Conservation (phyloP, 2,113 vertebrate genomes). For the Vireo altiloquus region DNA sequence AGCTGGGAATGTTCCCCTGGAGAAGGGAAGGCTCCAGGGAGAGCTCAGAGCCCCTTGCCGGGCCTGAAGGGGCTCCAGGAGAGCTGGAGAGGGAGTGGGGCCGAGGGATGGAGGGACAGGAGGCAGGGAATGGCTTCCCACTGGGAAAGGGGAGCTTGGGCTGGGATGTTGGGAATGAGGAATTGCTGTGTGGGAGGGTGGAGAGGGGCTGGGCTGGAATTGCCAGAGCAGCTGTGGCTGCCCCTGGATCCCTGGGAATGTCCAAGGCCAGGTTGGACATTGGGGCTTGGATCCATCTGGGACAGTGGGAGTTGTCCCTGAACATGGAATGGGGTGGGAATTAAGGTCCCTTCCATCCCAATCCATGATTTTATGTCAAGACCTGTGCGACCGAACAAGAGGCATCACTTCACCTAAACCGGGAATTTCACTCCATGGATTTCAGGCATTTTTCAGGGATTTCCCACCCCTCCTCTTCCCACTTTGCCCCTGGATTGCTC, state of each 20-base stretch:
- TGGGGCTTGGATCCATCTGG: not conserved
- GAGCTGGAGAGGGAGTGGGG: too few relatives aligned
- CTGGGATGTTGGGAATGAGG: too few relatives aligned
- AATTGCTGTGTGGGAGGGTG: too few relatives aligned
- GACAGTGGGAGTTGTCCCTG: fast-evolving
- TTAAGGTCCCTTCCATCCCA: not conserved
- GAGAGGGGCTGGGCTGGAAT: too few relatives aligned
- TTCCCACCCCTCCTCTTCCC: not conserved
- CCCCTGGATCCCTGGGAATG: not conserved
- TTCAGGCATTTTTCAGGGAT: not conserved
- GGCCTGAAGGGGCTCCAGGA: too few relatives aligned
- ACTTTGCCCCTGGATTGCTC: not conserved
- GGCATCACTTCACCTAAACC: fast-evolving
- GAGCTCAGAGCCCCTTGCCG: not conserved
- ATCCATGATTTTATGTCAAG: not conserved
- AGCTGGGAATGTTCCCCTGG: not conserved
- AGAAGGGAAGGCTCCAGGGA: not conserved
- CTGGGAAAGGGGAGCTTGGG: too few relatives aligned
- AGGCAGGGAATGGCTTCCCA: too few relatives aligned
- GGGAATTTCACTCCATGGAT: fast-evolving
- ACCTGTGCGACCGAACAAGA: fast-evolving
- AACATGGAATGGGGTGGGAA: not conserved
- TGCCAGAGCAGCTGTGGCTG: too few relatives aligned
- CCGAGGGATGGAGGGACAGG: too few relatives aligned
- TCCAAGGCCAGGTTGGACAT: not conserved